Base-by-base conservation (phyloP, 2,797 vertebrate species). In the Sparidentex hasta region DNA sequence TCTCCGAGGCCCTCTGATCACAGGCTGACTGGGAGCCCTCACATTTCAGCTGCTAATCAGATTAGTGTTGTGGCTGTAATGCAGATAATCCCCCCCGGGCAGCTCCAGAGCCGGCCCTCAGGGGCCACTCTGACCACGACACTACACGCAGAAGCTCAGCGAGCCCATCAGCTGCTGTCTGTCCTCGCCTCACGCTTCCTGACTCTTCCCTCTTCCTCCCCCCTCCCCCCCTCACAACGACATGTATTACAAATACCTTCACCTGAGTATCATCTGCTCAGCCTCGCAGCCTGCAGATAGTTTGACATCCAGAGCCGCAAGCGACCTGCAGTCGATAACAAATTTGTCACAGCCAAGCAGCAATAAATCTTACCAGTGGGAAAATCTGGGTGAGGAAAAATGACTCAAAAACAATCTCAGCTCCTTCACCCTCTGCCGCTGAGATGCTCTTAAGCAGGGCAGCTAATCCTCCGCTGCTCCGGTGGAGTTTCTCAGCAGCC, bases 31-130 rank as follows among this genome's bases (percentile, higher is more conserved):
- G 68, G 74, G 79, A 90, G 72, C 76, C 88, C 83, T 92, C 82
- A 81, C 84, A 83, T 92, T 89, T 93, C 89, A 88, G 85, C 64
- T 77, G 47, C 82, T 94, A 92, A 94, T 93, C 92, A 91, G 90
- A 93, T 94, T 93, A 88, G 81, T 76, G 75, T 64, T 84, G 44
- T 13, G 80, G 85, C 84, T 84, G 70, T 85, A 84, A 91, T 86
- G 66, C 89, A 67, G 67, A 78, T 92, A 84, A 90, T 90, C 90
- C 78, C 59, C 58, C 61, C 73, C n/a, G 58, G 86, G 76, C 70
- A 21, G 83, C 82, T 78, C 72, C 69, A 57, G 76, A 78, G 73
- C 62, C 13, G 46, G 66, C 69, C 85, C 75, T 20, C 0, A 12
- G 84, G 78, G 78, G 65, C 71, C 54, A 25, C 67, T 82, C 23